phyloP scores from a whole-genome alignment of 2,797 vertebrate species.

The Helostoma temminkii region DNA sequence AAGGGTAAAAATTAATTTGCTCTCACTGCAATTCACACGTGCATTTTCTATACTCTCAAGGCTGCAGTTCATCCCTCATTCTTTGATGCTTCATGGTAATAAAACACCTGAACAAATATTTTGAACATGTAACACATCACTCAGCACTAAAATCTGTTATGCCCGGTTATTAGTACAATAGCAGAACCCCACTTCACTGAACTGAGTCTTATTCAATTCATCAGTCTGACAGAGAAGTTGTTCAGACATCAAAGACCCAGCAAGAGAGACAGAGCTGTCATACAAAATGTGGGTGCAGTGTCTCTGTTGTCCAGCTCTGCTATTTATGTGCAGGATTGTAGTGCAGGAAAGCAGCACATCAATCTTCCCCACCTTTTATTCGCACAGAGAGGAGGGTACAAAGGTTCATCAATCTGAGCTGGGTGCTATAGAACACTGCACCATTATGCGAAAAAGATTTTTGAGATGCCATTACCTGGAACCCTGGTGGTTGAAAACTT shows the following conservation, averaged over 20 bases:
- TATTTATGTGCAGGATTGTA: slow-evolving; percentile 66
- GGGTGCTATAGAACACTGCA: slow-evolving; percentile 6
- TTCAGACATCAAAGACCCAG: slow-evolving; percentile 50
- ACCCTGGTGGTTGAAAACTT: slow-evolving; percentile 6
- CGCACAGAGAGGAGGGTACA: neutral
- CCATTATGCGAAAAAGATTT: neutral
- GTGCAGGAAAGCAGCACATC: slow-evolving; percentile 59
- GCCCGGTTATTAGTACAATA: slow-evolving; percentile 22
- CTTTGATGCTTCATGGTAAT: neutral
- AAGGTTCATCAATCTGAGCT: slow-evolving; percentile 36
- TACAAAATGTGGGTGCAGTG: slow-evolving; percentile 34
- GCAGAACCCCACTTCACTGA: slow-evolving; percentile 7
- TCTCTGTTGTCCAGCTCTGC: slow-evolving; percentile 49
- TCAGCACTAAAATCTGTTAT: slow-evolving; percentile 7
- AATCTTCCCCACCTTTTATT: slow-evolving; percentile 35
- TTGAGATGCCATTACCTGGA: slow-evolving; percentile 21
- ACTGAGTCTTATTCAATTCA: slow-evolving; percentile 29
- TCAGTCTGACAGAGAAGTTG: slow-evolving; percentile 34
- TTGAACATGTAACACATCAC: slow-evolving; percentile 4
- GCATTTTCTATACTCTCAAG: too few relatives aligned
- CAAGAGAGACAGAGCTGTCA: slow-evolving; percentile 14
- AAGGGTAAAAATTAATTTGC: too few relatives aligned
- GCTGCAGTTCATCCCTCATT: too few relatives aligned
- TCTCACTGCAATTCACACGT: too few relatives aligned
- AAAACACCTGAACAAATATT: neutral